phyloP scores from a whole-genome alignment of 2,113 vertebrate genomes.

The Peucedramus taeniatus region DNA sequence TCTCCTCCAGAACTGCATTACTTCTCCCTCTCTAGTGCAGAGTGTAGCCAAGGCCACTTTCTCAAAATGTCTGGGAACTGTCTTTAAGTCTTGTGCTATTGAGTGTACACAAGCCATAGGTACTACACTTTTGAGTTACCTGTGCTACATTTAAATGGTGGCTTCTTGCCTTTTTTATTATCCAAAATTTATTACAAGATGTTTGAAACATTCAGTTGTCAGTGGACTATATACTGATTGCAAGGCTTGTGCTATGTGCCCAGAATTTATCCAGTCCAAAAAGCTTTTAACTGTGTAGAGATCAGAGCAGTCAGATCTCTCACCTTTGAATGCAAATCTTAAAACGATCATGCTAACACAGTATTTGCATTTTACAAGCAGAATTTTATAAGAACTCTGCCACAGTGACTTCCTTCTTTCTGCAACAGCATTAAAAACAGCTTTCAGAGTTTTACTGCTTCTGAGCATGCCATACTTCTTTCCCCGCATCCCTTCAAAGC shows the following conservation, averaged over 20 bases:
- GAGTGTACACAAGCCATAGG: not conserved
- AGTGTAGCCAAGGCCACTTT: not conserved
- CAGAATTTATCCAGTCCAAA: not conserved
- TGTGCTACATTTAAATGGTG: not conserved
- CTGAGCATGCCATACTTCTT: not conserved
- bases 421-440: not conserved
- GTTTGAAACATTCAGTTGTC: not conserved
- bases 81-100: not conserved
- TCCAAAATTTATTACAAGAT: not conserved
- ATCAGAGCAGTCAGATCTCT: not conserved
- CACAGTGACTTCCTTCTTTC: not conserved
- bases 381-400: not conserved
- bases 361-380: not conserved
- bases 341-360: not conserved
- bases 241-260: not conserved
- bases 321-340: not conserved
- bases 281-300: not conserved
- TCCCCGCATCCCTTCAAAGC: not conserved
- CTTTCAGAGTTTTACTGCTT: not conserved
- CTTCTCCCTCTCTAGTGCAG: not conserved
- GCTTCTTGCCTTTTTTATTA: not conserved
- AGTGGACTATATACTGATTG: not conserved
- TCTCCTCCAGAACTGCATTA: not conserved
- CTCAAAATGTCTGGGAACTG: not conserved
- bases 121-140: not conserved